Conservation (phyloP, 2,113 vertebrate genomes). For the Lonchura striata region DNA sequence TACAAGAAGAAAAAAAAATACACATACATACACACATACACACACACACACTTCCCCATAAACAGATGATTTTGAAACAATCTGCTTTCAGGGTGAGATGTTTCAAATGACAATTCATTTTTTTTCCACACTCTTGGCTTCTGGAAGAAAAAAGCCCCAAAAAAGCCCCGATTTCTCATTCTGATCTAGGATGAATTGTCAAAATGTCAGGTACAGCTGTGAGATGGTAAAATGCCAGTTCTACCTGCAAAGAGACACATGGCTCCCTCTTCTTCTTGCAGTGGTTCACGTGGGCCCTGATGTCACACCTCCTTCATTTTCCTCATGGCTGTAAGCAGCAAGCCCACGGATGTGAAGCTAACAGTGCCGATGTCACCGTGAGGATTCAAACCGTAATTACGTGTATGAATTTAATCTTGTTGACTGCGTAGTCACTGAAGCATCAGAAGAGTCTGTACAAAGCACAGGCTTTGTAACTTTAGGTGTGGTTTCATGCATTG, state of each 20-base stretch:
- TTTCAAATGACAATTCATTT: not conserved
- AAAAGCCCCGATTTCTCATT: not conserved
- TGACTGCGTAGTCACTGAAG: slow-evolving; percentile 67
- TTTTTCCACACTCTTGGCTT: not conserved
- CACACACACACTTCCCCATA: not conserved
- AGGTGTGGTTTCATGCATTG: slow-evolving; percentile 77
- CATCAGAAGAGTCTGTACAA: slow-evolving; percentile 67
- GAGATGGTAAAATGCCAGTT: not conserved
- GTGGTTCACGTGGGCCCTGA: not conserved
- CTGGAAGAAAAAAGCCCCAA: not conserved
- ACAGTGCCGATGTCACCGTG: not conserved
- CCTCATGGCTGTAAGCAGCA: not conserved
- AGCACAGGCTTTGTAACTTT: slow-evolving; percentile 68
- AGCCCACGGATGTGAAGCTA: not conserved
- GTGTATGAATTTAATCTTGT: slow-evolving; percentile 62
- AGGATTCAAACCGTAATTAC: slow-evolving; percentile 10
- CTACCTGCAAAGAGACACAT: not conserved
- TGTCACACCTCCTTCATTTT: not conserved
- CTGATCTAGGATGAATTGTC: not conserved
- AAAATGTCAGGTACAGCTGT: not conserved
- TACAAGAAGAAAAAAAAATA: not conserved
- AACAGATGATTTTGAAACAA: not conserved
- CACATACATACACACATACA: too few species aligned
- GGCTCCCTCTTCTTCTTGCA: not conserved
- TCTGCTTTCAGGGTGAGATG: not conserved